Evolutionary conservation across 2,797 vertebrate genomes (phyloP).

Genomic region (Sparidentex hasta): DNA sequence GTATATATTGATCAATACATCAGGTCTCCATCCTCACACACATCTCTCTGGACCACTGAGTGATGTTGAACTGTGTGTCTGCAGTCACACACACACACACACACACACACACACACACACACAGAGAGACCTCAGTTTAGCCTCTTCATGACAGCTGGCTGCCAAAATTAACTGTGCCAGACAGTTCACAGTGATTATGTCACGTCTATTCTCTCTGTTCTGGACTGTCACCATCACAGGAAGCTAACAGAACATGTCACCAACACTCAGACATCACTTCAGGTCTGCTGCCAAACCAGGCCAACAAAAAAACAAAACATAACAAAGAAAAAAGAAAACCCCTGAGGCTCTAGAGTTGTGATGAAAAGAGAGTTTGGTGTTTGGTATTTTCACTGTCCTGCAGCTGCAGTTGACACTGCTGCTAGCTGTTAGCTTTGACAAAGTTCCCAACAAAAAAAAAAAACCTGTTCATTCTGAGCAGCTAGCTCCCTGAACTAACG

Average conservation of each 20-base stretch:
- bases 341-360: no score
- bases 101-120: neutral
- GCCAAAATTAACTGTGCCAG: constrained; percentile 77
- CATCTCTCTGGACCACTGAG: neutral
- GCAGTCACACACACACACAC: neutral
- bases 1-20: neutral
- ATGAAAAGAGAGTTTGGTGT: no score
- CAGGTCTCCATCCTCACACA: neutral
- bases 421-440: neutral
- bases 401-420: neutral
- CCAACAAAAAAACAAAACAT: no score
- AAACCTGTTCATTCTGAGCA: neutral
- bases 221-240: constrained; percentile 22
- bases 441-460: neutral
- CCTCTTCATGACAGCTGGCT: constrained; percentile 73
- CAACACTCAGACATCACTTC: neutral
- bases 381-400: neutral
- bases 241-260: neutral
- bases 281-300: neutral
- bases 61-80: no score
- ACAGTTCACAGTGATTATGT: constrained; percentile 59
- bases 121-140: constrained; percentile 25
- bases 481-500: no score
- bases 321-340: no score
- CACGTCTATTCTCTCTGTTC: constrained; percentile 70